Conservation (phyloP, 2,797 vertebrate genomes). For the Silurus aristotelis region DNA sequence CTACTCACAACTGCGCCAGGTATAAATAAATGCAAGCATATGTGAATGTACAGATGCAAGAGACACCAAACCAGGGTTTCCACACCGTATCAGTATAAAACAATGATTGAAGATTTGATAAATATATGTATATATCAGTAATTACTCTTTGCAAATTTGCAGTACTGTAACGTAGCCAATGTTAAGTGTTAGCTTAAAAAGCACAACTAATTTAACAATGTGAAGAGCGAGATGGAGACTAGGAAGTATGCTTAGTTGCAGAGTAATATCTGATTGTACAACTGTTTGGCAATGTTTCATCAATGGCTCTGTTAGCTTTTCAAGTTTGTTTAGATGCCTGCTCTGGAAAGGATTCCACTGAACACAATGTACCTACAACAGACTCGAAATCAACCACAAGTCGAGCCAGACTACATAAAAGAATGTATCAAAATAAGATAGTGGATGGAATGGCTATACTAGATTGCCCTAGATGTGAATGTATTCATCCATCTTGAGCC, state of each 20-base stretch:
- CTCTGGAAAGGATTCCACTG: background rate
- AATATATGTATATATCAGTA: background rate
- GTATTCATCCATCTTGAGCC: too few species aligned
- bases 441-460: too few species aligned
- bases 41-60: background rate
- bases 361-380: background rate
- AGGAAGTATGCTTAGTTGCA: background rate
- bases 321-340: background rate
- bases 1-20: background rate
- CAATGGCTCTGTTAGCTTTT: background rate
- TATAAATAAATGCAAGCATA: background rate
- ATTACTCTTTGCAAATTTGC: background rate
- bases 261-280: background rate
- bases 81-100: background rate
- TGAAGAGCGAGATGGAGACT: background rate
- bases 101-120: background rate
- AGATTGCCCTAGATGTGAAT: too few species aligned
- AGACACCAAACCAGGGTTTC: background rate
- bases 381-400: background rate
- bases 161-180: background rate
- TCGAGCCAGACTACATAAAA: background rate
- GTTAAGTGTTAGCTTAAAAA: background rate
- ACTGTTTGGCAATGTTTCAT: background rate
- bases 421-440: background rate
- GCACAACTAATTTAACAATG: background rate